These are phyloP conservation scores for Anoplolepis gracilipes DNA, from an alignment of 1,140 invertebrate genomes.

Conservation along the genomic window DNA sequence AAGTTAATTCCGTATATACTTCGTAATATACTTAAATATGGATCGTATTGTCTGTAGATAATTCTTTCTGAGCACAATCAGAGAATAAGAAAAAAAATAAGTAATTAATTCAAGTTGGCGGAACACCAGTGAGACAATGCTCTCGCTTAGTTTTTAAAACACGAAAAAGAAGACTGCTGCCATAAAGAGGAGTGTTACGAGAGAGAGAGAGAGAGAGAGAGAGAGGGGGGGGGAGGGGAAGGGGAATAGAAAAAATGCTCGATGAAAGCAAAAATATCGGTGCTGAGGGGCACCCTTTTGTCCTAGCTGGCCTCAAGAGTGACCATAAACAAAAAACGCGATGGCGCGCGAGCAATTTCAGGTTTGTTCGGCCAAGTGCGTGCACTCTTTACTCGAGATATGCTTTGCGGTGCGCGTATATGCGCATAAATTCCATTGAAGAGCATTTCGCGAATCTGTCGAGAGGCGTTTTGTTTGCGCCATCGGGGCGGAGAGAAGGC, in stretches of 20 bases:
- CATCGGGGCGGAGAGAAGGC: conserved; percentile 83
- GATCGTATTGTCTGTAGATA: conserved; percentile 25
- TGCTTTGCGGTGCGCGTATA: conserved; percentile 53
- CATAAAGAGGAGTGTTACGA: neutral
- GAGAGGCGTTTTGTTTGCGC: conserved; percentile 85
- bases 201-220: conserved; percentile 34
- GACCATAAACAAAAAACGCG: conserved; percentile 84
- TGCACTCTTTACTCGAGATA: conserved; percentile 60
- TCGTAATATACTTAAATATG: neutral
- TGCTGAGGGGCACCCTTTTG: conserved; percentile 69
- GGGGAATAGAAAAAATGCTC: conserved; percentile 51
- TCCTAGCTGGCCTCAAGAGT: conserved; percentile 77
- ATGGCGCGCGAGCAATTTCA: conserved; percentile 78
- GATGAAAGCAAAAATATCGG: conserved; percentile 66
- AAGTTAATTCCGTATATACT: neutral
- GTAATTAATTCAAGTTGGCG: conserved; percentile 8
- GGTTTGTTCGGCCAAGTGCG: conserved; percentile 75
- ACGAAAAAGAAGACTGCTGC: conserved; percentile 35
- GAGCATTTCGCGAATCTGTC: conserved; percentile 79
- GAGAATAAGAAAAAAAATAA: conserved; percentile 23
- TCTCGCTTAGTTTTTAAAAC: conserved; percentile 75
- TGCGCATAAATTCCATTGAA: conserved; percentile 76
- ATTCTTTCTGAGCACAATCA: conserved; percentile 40
- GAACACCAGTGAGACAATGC: conserved; percentile 71
- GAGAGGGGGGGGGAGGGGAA: conserved; percentile 7